phyloP scores from a whole-genome alignment of 1,140 invertebrate species.

The Eumaeus atala region DNA sequence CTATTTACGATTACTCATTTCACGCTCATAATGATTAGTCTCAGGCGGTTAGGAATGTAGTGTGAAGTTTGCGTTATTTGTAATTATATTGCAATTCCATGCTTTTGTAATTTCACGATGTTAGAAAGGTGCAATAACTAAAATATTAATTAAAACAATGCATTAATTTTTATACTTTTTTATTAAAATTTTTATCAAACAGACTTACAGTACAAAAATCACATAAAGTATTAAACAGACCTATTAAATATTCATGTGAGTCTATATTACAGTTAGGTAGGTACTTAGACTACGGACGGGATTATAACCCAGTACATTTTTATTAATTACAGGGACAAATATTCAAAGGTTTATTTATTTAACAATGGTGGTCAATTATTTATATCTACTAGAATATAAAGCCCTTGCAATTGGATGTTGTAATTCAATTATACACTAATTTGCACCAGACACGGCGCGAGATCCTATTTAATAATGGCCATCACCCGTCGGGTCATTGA shows the following conservation, averaged over 20 bases:
- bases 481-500: slow-evolving; percentile 93
- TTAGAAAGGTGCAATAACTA: slow-evolving; percentile 1
- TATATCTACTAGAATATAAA: slow-evolving; percentile 46
- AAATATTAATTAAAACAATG: slow-evolving; percentile 23
- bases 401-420: slow-evolving; percentile 50
- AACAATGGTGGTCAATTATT: slow-evolving; percentile 29
- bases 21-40: slow-evolving; percentile 2
- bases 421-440: slow-evolving; percentile 60
- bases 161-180: slow-evolving; percentile 49
- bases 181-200: slow-evolving; percentile 73
- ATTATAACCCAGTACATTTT: slow-evolving; percentile 72
- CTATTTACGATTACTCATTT: slow-evolving; percentile 13
- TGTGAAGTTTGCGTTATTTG: not conserved
- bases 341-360: slow-evolving; percentile 39
- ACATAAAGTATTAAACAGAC: slow-evolving; percentile 73
- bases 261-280: slow-evolving; percentile 75
- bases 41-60: slow-evolving; percentile 2
- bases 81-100: slow-evolving; percentile 1
- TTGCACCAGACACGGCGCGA: slow-evolving; percentile 56
- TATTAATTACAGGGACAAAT: slow-evolving; percentile 55
- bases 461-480: slow-evolving; percentile 86
- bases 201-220: slow-evolving; percentile 73
- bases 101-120: not conserved
- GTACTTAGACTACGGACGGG: slow-evolving; percentile 74
- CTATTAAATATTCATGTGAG: slow-evolving; percentile 75